phyloP scores from a whole-genome alignment of 2,888 invertebrate species.

The Parnassius glacialis region DNA sequence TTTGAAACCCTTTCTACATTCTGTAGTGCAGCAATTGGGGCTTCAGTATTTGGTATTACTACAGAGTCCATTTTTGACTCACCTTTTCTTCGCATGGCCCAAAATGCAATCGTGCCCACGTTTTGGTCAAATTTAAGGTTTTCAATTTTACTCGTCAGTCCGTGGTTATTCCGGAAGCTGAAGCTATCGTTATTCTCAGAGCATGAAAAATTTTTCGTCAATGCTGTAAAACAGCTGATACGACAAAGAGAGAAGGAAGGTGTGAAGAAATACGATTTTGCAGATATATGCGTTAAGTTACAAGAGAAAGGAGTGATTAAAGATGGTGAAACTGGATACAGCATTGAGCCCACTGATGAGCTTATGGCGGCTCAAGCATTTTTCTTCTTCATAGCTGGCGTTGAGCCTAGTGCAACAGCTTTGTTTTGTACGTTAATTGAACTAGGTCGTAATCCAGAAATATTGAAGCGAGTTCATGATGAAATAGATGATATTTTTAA shows the following conservation, averaged over 20 bases:
- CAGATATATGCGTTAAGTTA: too few relatives aligned
- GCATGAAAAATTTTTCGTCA: too few relatives aligned
- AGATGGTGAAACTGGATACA: too few relatives aligned
- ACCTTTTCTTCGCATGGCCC: neutral
- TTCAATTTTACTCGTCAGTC: neutral
- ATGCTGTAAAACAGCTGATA: too few relatives aligned
- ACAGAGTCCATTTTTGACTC: conserved; percentile 1
- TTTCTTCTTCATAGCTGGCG: neutral
- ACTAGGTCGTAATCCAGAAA: neutral
- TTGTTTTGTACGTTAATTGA: neutral
- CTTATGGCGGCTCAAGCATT: too few relatives aligned
- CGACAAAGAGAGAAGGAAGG: too few relatives aligned
- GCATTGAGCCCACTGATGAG: too few relatives aligned
- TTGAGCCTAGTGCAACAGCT: conserved; percentile 1
- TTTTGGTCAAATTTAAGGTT: conserved; percentile 1
- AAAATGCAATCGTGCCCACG: neutral
- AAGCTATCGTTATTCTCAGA: neutral
- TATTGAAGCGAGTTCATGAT: neutral
- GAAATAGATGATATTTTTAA: conserved; percentile 1
- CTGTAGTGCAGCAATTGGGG: too few relatives aligned
- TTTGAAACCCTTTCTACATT: too few relatives aligned
- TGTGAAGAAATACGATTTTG: too few relatives aligned
- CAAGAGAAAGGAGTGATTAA: too few relatives aligned
- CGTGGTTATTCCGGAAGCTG: neutral
- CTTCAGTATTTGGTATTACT: too few relatives aligned